Conservation (phyloP, 1,140 invertebrate species). For the Whitmania pigra region DNA sequence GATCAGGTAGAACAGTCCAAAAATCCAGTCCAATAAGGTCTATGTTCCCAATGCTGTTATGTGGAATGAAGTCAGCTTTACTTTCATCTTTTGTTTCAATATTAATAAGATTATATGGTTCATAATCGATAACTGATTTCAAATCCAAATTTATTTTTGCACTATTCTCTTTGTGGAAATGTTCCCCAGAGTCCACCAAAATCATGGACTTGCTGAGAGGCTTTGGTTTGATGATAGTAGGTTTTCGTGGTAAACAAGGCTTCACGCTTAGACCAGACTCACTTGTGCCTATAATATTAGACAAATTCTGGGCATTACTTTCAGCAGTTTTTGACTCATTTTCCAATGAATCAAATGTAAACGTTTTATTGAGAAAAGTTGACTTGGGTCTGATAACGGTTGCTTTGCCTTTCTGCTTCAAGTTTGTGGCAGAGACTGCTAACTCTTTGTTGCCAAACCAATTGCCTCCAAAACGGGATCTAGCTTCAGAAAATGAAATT, state of each 20-base stretch:
- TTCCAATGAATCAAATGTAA: no score
- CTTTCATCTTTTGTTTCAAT: background rate
- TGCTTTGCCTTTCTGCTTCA: no score
- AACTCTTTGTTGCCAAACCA: no score
- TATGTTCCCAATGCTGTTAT: background rate
- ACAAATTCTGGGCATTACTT: no score
- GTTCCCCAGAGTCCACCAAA: background rate
- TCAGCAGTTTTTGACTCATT: no score
- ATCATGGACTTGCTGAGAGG: constrained; percentile 6
- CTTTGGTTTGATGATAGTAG: constrained; percentile 8
- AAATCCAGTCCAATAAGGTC: background rate
- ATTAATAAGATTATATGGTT: background rate
- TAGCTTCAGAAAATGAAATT: no score
- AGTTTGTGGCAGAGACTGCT: no score
- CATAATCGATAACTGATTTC: background rate
- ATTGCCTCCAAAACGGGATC: no score
- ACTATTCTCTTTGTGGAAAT: background rate
- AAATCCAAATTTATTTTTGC: background rate
- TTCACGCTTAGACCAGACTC: no score
- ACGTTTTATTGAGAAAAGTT: no score
- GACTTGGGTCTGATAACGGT: no score
- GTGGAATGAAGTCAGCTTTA: background rate
- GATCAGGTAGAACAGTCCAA: background rate
- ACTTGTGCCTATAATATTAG: no score
- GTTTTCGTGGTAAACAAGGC: background rate